Evolutionary conservation across 2,888 invertebrate species (phyloP), one percentile per base, ranked within the genome.

Genomic region (Pseudeuparius sepicola): DNA sequence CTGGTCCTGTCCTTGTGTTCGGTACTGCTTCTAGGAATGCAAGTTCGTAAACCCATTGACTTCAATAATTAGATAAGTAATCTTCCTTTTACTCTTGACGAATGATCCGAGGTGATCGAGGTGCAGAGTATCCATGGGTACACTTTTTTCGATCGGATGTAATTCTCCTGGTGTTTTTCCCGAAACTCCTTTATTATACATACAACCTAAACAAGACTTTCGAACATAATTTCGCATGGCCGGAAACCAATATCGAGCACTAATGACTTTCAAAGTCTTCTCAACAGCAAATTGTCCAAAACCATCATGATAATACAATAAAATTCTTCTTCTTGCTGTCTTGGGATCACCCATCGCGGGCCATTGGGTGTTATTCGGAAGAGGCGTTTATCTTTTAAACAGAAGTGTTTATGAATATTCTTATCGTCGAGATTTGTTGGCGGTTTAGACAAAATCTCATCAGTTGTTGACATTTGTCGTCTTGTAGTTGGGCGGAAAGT

Each of bases 191-290:
- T 56, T 57, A 34, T 48, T 50, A 42, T 54, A 56, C 30, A 47
- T 33, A 34, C 54, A 54, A 14, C 49, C 47, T 7, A 57, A 14
- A 34, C 54, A 56, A n/a, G n/a, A n/a, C n/a, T n/a, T n/a, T n/a
- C n/a, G n/a, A n/a, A n/a, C n/a, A n/a, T n/a, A n/a, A n/a, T n/a
- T n/a, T n/a, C n/a, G n/a, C n/a, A n/a, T n/a, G n/a, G n/a, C n/a
- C n/a, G n/a, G n/a, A n/a, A n/a, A n/a, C n/a, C n/a, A n/a, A n/a
- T n/a, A n/a, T n/a, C n/a, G n/a, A n/a, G n/a, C n/a, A n/a, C n/a
- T n/a, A n/a, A n/a, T 31, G 44, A 55, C 3, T 23, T 39, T 31
- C 11, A 43, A 12, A 2, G 45, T 46, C 37, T 50, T 49, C 14
- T 49, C 48, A 1, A 42, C 36, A 4, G 39, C 40, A 11, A 50